Evolutionary conservation across 2,797 vertebrate species (phyloP), one percentile per base, ranked within the genome.

Genomic region (Sebastes minor): DNA sequence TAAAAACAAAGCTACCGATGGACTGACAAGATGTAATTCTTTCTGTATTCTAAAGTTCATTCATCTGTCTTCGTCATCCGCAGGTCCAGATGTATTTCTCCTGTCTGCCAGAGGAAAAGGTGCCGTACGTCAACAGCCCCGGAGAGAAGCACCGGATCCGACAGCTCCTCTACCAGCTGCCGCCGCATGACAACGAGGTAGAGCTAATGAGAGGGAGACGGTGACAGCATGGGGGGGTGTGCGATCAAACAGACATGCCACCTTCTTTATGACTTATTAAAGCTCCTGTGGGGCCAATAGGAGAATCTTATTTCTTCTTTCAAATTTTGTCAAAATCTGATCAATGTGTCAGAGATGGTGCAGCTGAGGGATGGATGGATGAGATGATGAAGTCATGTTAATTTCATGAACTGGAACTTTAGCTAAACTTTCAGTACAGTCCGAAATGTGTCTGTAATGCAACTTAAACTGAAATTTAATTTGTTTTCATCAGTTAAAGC

Each of bases 51-150:
- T 30, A 33, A 70, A 80, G 33, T 74, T 52, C 46, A 68, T 27
- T 65, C 16, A 2, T 57, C 2, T 25, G 11, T 70, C 66, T 60
- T 56, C 64, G 56, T 56, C 86, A 94, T 68, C 65, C 35, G 20
- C 94, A 99, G 98, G 97, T 99, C 69, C 98, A 99, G 94, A 96
- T 98, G 84, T 99, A 99, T 90, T 99, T 99, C n/a, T 97, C 97
- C 75, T 97, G 96, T 85, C 94, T 99, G 70, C 98, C 98, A 0
- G 98, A 99, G 83, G 98, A 99, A 61, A 99, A 98, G 90, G 96
- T 99, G 80, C 98, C 98, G 6, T 99, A 99, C 0, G 94, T 99
- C 79, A 99, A 98, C 95, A 99, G 98, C 84, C 96, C 97, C 2
- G 98, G 98, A 88, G 98, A 99, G 94, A 99, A 99, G 83, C 96